phyloP scores from a whole-genome alignment of 2,888 invertebrate species.

The Hanleya hanleyi region DNA sequence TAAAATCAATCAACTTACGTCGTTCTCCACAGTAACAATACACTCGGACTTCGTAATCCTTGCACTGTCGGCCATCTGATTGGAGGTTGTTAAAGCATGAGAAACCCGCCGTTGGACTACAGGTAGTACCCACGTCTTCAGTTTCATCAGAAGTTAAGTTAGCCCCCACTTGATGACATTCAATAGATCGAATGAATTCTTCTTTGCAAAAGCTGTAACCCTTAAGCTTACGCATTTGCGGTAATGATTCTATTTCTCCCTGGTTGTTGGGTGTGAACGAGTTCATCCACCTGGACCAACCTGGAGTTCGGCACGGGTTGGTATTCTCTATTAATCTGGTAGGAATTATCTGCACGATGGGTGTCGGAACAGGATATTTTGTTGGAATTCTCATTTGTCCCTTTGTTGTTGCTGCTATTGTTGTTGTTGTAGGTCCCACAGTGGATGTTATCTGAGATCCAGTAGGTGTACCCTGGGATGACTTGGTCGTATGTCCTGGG shows the following conservation, averaged over 20 bases:
- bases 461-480: no score
- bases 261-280: constrained; percentile 46
- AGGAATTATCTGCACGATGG: no score
- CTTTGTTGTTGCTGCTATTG: background rate
- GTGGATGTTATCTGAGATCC: background rate
- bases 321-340: no score
- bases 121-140: constrained; percentile 27
- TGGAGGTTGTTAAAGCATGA: constrained; percentile 76
- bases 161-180: constrained; percentile 15
- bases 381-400: no score
- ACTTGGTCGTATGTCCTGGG: no score
- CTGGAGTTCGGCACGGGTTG: constrained; percentile 68
- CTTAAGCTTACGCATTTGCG: constrained; percentile 6
- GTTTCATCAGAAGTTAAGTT: constrained; percentile 2
- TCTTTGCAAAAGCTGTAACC: constrained; percentile 1
- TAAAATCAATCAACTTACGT: no score
- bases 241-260: constrained; percentile 50
- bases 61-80: constrained; percentile 50
- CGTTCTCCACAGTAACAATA: constrained; percentile 76
- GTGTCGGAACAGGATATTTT: no score
- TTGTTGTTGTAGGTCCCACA: background rate
- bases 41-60: constrained; percentile 65
- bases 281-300: constrained; percentile 88
- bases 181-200: background rate
- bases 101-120: constrained; percentile 80